These are phyloP conservation scores for Uria lomvia DNA, from an alignment of 2,113 vertebrate genomes.

Conservation along the genomic window DNA sequence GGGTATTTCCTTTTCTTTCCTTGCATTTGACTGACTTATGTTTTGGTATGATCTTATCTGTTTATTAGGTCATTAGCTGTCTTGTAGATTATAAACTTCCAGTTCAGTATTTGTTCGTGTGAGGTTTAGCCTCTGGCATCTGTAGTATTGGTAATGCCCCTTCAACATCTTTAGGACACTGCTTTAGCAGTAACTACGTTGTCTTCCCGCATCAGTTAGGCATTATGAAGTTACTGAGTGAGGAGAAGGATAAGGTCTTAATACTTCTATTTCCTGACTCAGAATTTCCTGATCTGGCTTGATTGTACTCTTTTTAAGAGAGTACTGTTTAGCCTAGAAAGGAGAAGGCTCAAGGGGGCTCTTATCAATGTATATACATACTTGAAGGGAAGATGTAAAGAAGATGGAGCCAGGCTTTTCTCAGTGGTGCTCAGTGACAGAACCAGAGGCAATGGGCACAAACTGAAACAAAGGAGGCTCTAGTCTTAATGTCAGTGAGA, in stretches of 20 bases:
- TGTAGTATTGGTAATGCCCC: background rate
- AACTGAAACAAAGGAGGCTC: background rate
- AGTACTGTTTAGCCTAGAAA: background rate
- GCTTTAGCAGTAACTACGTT: background rate
- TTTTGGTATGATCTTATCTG: background rate
- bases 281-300: background rate
- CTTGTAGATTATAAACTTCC: background rate
- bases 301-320: background rate
- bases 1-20: background rate
- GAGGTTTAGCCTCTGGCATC: background rate
- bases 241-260: background rate
- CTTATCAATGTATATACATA: background rate
- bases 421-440: background rate
- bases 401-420: background rate
- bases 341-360: background rate
- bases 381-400: background rate
- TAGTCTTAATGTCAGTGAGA: accelerated
- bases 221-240: background rate
- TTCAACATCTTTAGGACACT: background rate
- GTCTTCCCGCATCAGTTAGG: background rate
- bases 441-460: background rate
- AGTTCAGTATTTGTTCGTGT: background rate
- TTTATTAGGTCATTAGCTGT: background rate
- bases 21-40: background rate
- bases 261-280: background rate